phyloP scores from a whole-genome alignment of 2,797 vertebrate genomes.

The Gephyroberyx darwinii region DNA sequence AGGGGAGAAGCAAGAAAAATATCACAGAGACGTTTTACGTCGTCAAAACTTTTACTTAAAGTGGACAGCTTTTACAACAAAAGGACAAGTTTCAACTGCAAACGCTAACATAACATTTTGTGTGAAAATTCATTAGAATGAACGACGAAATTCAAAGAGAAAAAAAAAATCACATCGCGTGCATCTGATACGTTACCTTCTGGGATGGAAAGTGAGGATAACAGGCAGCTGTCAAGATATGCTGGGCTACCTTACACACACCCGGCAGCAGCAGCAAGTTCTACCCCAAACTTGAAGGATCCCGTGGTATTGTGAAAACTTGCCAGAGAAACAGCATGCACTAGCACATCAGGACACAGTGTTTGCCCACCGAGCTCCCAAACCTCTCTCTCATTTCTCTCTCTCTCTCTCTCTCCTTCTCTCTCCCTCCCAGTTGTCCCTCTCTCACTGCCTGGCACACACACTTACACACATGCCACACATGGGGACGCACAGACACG shows the following conservation, averaged over 20 bases:
- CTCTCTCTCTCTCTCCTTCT: constrained; percentile 42
- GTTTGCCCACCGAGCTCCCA: constrained; percentile 69
- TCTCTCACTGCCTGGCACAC: constrained; percentile 58
- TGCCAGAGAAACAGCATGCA: constrained; percentile 58
- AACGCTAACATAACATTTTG: background rate
- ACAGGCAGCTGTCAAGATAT: constrained; percentile 3
- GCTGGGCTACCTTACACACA: constrained; percentile 18
- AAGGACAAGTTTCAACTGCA: background rate
- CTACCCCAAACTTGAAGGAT: constrained; percentile 63
- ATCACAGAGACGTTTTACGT: background rate
- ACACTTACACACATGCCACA: constrained; percentile 39
- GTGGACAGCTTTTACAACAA: background rate
- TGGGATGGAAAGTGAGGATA: constrained; percentile 29
- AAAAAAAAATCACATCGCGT: background rate
- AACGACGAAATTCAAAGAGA: constrained; percentile 3
- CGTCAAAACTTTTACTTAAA: constrained; percentile 14
- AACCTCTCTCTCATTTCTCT: constrained; percentile 65
- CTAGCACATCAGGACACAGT: constrained; percentile 64
- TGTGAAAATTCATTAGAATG: constrained; percentile 6
- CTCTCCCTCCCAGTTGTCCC: constrained; percentile 49
- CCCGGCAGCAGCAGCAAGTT: constrained; percentile 38
- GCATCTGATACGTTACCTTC: constrained; percentile 65
- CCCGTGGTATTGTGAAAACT: constrained; percentile 59
- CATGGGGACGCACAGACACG: constrained; percentile 46
- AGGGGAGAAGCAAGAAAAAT: constrained; percentile 9